phyloP scores from a whole-genome alignment of 2,113 vertebrate genomes.

The Chamaea fasciata region DNA sequence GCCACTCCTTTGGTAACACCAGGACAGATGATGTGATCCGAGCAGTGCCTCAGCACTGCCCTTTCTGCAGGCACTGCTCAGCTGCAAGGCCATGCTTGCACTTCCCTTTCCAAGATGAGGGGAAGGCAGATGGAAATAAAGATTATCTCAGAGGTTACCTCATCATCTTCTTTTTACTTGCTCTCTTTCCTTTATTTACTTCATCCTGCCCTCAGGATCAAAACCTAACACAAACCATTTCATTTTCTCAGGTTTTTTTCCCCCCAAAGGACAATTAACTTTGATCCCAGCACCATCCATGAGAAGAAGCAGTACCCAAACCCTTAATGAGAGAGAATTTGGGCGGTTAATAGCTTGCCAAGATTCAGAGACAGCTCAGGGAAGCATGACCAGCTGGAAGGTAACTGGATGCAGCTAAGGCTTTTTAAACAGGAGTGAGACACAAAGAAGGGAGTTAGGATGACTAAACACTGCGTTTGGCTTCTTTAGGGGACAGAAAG shows the following conservation, averaged over 20 bases:
- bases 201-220: background rate
- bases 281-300: background rate
- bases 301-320: background rate
- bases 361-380: background rate
- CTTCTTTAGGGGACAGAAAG: constrained; percentile 29
- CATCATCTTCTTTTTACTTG: background rate
- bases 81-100: background rate
- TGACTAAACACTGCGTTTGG: background rate
- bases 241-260: background rate
- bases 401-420: background rate
- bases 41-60: background rate
- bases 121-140: background rate
- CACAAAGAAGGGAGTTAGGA: background rate
- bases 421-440: background rate
- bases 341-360: background rate
- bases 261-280: background rate
- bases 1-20: background rate
- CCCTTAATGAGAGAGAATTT: background rate
- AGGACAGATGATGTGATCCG: accelerated
- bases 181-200: background rate
- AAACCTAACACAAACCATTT: background rate
- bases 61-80: background rate
- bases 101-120: background rate
- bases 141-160: background rate
- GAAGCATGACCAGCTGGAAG: constrained; percentile 1